phyloP scores from a whole-genome alignment of 1,140 invertebrate genomes.

The Leptopilina boulardi region DNA sequence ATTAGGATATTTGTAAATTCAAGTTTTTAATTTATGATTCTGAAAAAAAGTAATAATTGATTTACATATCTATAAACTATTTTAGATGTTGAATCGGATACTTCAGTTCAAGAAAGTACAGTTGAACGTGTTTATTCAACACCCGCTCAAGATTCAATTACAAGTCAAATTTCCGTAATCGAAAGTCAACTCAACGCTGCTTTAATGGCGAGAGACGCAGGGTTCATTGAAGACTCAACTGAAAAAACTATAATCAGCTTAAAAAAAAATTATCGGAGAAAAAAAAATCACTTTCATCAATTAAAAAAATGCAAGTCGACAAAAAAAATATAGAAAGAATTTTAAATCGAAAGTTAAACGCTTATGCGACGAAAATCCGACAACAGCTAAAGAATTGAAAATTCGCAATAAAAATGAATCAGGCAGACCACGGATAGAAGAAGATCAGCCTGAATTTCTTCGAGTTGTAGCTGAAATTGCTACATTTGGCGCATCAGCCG shows the following conservation, averaged over 20 bases:
- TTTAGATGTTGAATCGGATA: background rate
- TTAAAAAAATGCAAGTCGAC: background rate
- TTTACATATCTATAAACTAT: background rate
- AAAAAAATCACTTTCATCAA: background rate
- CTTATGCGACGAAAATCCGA: background rate
- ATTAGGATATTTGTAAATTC: background rate
- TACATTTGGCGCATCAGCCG: constrained; percentile 43
- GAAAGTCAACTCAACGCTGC: background rate
- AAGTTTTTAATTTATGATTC: background rate
- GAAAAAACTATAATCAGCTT: background rate
- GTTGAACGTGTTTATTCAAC: background rate
- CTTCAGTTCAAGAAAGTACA: background rate
- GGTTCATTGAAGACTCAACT: background rate
- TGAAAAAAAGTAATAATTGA: background rate
- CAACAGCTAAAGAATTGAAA: constrained; percentile 11
- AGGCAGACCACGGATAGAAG: constrained; percentile 42
- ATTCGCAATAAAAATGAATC: background rate
- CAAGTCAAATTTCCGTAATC: background rate
- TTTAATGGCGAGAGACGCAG: background rate
- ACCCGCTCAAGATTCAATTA: constrained; percentile 1
- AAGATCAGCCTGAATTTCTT: constrained; percentile 39
- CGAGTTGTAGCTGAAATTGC: constrained; percentile 45
- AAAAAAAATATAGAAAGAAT: background rate
- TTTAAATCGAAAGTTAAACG: background rate
- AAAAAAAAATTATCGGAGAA: background rate